phyloP scores from a whole-genome alignment of 1,140 invertebrate genomes.

The Geopemphigus sp. region DNA sequence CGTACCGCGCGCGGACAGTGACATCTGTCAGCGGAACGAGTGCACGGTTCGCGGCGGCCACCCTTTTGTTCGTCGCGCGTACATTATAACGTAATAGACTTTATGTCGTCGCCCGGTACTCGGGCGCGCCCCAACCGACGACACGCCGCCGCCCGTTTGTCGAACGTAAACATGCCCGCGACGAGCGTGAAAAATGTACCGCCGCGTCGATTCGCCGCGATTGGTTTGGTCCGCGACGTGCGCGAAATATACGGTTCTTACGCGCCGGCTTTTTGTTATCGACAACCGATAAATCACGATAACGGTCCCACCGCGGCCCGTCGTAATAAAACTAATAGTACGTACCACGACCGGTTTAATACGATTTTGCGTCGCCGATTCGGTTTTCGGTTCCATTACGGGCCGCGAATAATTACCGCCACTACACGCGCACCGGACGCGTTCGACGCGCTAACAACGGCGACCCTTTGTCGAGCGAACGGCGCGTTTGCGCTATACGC shows the following conservation, averaged over 20 bases:
- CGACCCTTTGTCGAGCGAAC: too few relatives aligned
- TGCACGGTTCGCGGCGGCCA: neutral
- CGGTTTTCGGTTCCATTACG: too few relatives aligned
- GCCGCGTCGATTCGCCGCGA: neutral
- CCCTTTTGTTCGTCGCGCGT: neutral
- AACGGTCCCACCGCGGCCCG: too few relatives aligned
- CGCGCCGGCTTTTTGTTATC: neutral
- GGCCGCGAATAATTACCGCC: too few relatives aligned
- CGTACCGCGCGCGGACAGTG: too few relatives aligned
- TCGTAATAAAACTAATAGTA: too few relatives aligned
- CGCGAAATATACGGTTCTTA: conserved; percentile 9
- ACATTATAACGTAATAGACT: neutral
- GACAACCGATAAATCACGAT: too few relatives aligned
- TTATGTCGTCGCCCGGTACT: neutral
- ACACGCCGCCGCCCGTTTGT: neutral
- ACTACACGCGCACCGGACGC: too few relatives aligned
- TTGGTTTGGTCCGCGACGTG: neutral
- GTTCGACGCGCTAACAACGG: too few relatives aligned
- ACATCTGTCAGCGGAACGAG: conserved; percentile 39
- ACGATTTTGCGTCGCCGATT: too few relatives aligned
- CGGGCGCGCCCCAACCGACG: neutral
- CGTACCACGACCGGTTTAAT: too few relatives aligned
- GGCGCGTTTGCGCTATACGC: too few relatives aligned
- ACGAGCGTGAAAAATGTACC: neutral
- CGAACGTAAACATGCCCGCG: neutral